These are phyloP conservation scores for Archocentrus centrarchus DNA, from an alignment of 2,113 vertebrate genomes.

Conservation along the genomic window DNA sequence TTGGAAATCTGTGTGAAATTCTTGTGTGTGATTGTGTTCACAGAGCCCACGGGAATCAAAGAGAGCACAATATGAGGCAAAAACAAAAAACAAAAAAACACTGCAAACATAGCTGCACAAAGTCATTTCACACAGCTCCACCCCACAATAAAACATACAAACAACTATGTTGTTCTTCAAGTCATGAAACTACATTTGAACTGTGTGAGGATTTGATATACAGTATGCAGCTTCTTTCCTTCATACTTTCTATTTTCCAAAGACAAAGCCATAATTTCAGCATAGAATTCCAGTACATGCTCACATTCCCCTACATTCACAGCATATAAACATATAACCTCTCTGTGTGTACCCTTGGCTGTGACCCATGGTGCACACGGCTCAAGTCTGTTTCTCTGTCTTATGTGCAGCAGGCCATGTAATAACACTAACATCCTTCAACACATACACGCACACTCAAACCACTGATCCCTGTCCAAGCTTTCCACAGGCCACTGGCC, in stretches of 20 bases:
- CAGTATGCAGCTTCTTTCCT: neutral
- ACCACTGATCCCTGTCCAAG: constrained; percentile 55
- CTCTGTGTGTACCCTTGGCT: constrained; percentile 43
- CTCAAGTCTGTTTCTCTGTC: constrained; percentile 57
- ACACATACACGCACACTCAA: constrained; percentile 44
- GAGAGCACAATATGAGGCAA: neutral
- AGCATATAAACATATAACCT: constrained; percentile 34
- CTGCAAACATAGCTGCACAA: constrained; percentile 11
- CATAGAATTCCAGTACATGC: neutral
- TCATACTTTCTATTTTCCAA: constrained; percentile 1
- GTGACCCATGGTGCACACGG: constrained; percentile 56
- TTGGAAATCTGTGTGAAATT: constrained; percentile 18
- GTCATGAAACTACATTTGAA: constrained; percentile 10
- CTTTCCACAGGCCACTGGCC: constrained; percentile 51
- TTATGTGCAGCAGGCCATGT: constrained; percentile 71
- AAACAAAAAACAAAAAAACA: neutral
- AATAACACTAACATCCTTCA: constrained; percentile 71
- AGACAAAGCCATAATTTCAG: constrained; percentile 6
- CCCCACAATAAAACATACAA: constrained; percentile 20
- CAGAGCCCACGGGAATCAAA: constrained; percentile 44
- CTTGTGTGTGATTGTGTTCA: constrained; percentile 2
- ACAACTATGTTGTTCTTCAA: constrained; percentile 13
- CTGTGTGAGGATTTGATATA: constrained; percentile 3
- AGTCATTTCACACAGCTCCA: neutral
- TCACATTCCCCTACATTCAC: neutral